phyloP scores from a whole-genome alignment of 2,888 invertebrate species.

The Caenorhabditis sp. region DNA sequence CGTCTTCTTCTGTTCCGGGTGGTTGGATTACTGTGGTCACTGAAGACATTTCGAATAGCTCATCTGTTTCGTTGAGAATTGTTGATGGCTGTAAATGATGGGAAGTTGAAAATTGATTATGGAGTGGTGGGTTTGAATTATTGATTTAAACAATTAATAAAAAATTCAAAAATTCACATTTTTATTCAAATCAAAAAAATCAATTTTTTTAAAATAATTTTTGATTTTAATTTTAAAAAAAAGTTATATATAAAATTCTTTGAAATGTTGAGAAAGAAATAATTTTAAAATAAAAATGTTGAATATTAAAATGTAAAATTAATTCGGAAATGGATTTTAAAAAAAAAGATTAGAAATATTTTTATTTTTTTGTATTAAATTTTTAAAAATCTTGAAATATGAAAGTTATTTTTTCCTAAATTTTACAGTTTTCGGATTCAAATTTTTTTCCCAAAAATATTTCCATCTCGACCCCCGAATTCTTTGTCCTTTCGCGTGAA shows the following conservation, averaged over 20 bases:
- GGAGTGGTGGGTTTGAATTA: background rate
- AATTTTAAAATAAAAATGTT: no score
- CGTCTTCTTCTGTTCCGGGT: conserved; percentile 18
- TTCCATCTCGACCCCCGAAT: background rate
- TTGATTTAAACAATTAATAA: background rate
- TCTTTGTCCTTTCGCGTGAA: background rate
- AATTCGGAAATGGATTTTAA: no score
- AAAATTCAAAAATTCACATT: no score
- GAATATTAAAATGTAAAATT: no score
- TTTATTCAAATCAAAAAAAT: background rate
- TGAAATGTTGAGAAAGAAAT: no score
- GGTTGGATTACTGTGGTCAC: background rate
- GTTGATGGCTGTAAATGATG: conserved; percentile 12
- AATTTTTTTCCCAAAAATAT: background rate
- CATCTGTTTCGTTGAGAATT: conserved; percentile 49
- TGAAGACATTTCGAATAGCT: conserved; percentile 46
- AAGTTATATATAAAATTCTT: background rate
- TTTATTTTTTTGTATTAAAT: no score
- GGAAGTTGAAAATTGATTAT: no score
- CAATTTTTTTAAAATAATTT: background rate
- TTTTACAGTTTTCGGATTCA: no score
- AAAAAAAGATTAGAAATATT: no score
- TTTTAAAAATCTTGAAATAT: background rate
- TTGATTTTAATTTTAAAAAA: background rate
- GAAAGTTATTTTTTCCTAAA: background rate